Evolutionary conservation across 92 coral and sea anemone genomes (phyloP), one percentile per base, ranked within the genome.

Genomic region (Pocillopora grandis): DNA sequence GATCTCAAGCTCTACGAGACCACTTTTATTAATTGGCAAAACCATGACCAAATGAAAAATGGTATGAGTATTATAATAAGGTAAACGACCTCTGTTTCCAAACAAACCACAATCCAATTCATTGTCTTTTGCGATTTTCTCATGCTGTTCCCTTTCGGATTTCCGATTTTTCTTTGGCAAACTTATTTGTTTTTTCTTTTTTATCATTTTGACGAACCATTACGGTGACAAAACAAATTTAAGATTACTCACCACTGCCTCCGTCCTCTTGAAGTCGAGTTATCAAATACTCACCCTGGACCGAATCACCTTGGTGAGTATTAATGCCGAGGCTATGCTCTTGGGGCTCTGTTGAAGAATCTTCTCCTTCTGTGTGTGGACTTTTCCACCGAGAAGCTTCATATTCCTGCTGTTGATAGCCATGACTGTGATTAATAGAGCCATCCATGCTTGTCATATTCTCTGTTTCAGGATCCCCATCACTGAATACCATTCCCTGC

Each of bases 401-500:
- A 5, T 67, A 60, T 8, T 59, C 35, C 27, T 69, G 66, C 12
- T 80, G 67, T n/a, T 56, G 60, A 42, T 70, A 81, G 1, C 31
- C 64, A 72, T 81, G 42, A 23, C 58, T 63, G 18, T 62, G 74
- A n/a, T 63, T 27, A 3, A 67, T 58, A 9, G 86, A 59, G 36
- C 66, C 73, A 6, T 60, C 57, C 19, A 83, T 66, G 65, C 75
- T 77, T 1, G 78, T 61, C 55, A 83, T 55, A 74, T 64, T 83
- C 8, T 76, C 79, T 12, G 75, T 58, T 9, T 84, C 83, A 31
- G 76, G 81, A 20, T 84, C 76, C 35, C 82, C 82, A 66, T 77
- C 82, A 59, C 88, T 84, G 69, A 76, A 76, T 13, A 84, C 58
- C 83, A 84, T 76, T 35, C 89, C 89, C 79, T 70, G 83, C 84